phyloP scores from a whole-genome alignment of 2,113 vertebrate species.

The Neoarius graeffei region DNA sequence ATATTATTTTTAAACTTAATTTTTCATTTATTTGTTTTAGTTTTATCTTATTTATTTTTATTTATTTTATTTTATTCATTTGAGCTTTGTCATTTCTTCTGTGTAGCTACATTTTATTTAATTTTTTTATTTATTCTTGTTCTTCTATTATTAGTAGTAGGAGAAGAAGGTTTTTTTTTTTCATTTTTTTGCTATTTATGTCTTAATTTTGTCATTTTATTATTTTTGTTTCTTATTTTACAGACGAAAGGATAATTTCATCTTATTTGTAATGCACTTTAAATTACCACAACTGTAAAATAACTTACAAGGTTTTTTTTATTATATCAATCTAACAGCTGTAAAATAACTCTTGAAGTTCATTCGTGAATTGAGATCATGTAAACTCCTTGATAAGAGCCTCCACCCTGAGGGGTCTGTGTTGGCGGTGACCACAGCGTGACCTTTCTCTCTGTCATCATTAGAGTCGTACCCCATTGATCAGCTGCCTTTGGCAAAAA shows the following conservation, averaged over 20 bases:
- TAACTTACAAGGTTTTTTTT: neutral
- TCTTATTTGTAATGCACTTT: neutral
- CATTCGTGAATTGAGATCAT: neutral
- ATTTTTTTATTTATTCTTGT: neutral
- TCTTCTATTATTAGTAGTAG: neutral
- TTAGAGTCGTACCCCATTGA: neutral
- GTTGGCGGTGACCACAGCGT: neutral
- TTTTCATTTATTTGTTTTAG: neutral
- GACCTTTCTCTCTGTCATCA: neutral
- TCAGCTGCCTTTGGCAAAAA: conserved; percentile 11
- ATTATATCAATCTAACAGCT: neutral
- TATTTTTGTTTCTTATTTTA: neutral
- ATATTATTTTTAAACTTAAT: no score
- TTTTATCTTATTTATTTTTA: neutral
- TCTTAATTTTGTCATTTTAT: neutral
- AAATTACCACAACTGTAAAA: neutral
- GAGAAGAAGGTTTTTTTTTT: neutral
- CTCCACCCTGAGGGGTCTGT: neutral
- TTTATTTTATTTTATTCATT: neutral
- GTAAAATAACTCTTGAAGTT: neutral
- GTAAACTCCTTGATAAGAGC: neutral
- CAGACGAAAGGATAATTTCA: neutral
- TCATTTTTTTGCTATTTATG: neutral
- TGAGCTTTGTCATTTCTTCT: neutral
- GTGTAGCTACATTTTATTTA: neutral